A percentile compares a stretch with the other conserved stretches of the same genome.
These are phyloP conservation scores for Saguinus midas DNA, from an alignment of 2,113 vertebrate species.

Conservation along the genomic window DNA sequence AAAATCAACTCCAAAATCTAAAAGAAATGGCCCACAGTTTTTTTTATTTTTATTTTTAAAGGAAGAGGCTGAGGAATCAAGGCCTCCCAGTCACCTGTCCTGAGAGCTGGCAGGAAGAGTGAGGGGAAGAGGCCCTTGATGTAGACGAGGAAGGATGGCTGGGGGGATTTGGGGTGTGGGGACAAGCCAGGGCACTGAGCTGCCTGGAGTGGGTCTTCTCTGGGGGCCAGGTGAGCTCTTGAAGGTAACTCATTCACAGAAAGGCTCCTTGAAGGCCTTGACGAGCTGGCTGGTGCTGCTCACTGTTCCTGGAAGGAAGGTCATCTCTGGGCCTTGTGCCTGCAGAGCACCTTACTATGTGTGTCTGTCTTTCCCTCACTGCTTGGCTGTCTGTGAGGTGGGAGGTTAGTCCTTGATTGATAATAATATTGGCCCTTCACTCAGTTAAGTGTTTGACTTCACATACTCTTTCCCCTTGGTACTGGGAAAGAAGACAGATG, in stretches of 20 bases:
- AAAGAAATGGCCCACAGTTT: not conserved
- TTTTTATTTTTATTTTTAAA: not conserved
- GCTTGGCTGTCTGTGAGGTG: not conserved
- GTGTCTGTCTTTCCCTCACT: not conserved
- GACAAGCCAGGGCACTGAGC: not conserved
- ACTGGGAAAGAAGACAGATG: not conserved
- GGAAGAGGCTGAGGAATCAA: not conserved
- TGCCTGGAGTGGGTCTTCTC: too few relatives aligned
- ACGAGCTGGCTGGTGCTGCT: not conserved
- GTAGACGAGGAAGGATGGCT: not conserved
- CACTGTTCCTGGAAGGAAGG: not conserved
- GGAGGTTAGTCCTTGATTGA: not conserved
- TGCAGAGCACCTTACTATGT: rapidly evolving
- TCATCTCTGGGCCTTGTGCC: not conserved
- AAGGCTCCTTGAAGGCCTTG: not conserved
- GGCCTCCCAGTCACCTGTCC: not conserved
- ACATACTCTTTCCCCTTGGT: not conserved
- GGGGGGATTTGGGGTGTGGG: too few relatives aligned
- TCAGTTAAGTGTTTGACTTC: not conserved
- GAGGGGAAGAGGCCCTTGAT: not conserved
- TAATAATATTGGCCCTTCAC: not conserved
- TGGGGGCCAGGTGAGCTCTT: not conserved
- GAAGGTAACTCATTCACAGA: not conserved
- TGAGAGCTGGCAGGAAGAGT: not conserved
- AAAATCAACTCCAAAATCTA: not conserved